Base-by-base conservation (phyloP, 2,797 vertebrate species). In the Falco peregrinus region DNA sequence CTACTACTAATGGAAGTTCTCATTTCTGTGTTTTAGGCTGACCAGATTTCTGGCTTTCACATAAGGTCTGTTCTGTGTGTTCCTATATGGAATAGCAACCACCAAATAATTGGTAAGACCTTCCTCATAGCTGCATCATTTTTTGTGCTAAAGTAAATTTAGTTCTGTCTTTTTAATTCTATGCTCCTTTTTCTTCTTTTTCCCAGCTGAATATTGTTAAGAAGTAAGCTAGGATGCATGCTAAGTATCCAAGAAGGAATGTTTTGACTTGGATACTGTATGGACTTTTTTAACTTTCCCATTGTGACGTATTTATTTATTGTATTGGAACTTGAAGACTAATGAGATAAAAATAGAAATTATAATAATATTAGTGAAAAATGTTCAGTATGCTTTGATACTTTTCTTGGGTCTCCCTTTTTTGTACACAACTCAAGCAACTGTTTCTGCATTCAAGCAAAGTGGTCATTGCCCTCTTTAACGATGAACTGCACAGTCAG, bases 41-140 rank as follows among this genome's bases (percentile, higher is more conserved):
- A 99, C 96, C 99, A 99, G 97, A 99, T 99, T 97, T 99, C 99
- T 63, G 99, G 99, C 90, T 99, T 99, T 97, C 99, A 99, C 86
- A 99, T 99, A 96, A 98, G 99, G 92, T 99, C 99, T 45, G 99
- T 99, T 96, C 98, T 99, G 75, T 99, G 99, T 94, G 99, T 99
- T 94, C 99, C 99, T 50, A 99, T 99, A 97, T 99, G 99, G 99
- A 99, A 99, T 97, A 99, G 99, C 98, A 99, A 98, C 96, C 99
- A 99, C 94, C 99, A 99, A 98, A 99, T 99, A 98, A 99, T 99
- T 41, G 99, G 99, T 99, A 98, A 98, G 99, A 97, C 15, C 64
- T 79, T 82, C 54, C 31, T 78, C 14, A 29, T 16, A 50, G 78
- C 26, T 71, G 20, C 5, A 17, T 53, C 20, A 7, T 78, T 93